Percentiles rank a stretch among this genome's conserved stretches.
These are phyloP conservation scores for Protobothrops mucrosquamatus DNA, from an alignment of 2,113 vertebrate species.

Conservation along the genomic window DNA sequence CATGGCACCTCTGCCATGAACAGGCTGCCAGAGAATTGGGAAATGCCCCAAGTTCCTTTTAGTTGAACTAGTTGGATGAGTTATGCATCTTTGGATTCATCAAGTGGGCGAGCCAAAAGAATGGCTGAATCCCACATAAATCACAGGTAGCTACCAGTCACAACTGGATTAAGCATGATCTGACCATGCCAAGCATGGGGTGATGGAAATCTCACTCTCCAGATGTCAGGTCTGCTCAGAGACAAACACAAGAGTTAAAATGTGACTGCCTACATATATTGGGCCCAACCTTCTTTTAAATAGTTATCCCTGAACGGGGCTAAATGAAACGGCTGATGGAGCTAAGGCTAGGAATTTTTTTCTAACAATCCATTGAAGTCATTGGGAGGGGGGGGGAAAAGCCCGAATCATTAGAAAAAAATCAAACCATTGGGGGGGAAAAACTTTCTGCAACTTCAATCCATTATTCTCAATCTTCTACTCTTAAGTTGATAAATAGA, in stretches of 20 bases:
- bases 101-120: not conserved
- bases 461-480: not conserved
- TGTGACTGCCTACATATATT: not conserved
- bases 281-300: not conserved
- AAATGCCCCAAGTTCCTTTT: not conserved
- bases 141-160: not conserved
- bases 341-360: not conserved
- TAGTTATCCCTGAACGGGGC: not conserved
- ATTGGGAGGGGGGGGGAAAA: too few species aligned
- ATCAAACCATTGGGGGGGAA: too few species aligned
- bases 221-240: not conserved
- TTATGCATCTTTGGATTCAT: not conserved
- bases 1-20: not conserved
- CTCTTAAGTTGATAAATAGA: not conserved
- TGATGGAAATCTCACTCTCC: not conserved
- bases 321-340: not conserved
- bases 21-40: not conserved
- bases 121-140: not conserved
- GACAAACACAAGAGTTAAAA: not conserved
- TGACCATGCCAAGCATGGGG: not conserved
- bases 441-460: not conserved
- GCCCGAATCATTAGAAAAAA: not conserved
- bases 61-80: not conserved
- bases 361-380: not conserved
- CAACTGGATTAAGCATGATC: not conserved